Evolutionary conservation across 2,113 vertebrate genomes (phyloP).

Genomic region (Phaethornis superciliosus): DNA sequence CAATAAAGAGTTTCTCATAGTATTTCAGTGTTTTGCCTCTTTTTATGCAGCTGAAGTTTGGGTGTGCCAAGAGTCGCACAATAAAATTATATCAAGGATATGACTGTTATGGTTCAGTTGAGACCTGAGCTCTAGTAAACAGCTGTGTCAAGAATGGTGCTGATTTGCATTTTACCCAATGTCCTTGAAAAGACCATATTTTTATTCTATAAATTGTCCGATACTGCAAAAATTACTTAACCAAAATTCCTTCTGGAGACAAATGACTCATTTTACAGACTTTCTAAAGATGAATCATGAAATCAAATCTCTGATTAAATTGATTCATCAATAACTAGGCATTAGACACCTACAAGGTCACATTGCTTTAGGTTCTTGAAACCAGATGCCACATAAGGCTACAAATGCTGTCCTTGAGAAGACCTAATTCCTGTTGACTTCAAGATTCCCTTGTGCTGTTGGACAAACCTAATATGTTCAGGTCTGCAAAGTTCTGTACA

Average conservation of each 20-base stretch:
- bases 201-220: not conserved
- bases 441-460: not conserved
- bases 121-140: not conserved
- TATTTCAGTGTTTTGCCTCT: not conserved
- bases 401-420: not conserved
- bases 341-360: not conserved
- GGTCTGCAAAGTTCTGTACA: not conserved
- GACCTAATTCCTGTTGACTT: not conserved
- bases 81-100: conserved; percentile 5
- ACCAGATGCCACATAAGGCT: not conserved
- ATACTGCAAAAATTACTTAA: not conserved
- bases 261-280: not conserved
- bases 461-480: not conserved
- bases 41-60: not conserved
- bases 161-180: not conserved
- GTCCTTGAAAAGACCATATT: not conserved
- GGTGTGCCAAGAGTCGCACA: not conserved
- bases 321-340: not conserved
- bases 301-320: not conserved
- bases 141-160: not conserved
- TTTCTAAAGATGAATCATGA: not conserved
- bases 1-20: not conserved
- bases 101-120: not conserved
- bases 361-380: fast-evolving
- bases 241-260: not conserved